Evolutionary conservation across 2,888 invertebrate genomes (phyloP).

Genomic region (Piscicola geometra): DNA sequence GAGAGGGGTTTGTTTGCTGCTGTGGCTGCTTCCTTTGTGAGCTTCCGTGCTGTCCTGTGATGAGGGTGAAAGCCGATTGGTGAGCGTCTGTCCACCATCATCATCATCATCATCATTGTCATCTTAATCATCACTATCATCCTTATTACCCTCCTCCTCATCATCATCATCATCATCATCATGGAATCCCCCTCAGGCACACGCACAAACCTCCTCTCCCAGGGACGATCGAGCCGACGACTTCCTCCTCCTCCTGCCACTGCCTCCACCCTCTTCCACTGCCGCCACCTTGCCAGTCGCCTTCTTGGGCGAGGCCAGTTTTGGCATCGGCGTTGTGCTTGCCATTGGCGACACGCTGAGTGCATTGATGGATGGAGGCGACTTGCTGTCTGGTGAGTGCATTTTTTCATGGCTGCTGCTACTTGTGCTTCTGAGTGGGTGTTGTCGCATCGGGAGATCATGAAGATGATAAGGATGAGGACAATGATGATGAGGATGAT

Average conservation of each 20-base stretch:
- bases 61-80: no score
- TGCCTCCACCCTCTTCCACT: background rate
- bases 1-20: no score
- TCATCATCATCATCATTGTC: no score
- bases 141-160: no score
- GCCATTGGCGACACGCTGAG: background rate
- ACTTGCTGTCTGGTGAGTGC: background rate
- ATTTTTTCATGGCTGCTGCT: background rate
- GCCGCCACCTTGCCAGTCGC: background rate
- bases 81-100: no score
- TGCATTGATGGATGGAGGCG: background rate
- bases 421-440: no score
- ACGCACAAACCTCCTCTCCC: background rate
- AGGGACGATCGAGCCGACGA: background rate
- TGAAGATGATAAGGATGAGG: no score
- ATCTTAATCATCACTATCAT: no score
- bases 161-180: no score
- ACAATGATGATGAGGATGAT: background rate
- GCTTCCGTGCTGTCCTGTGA: no score
- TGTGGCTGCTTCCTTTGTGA: no score
- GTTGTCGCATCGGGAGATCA: no score
- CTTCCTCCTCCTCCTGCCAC: constrained; percentile 13
- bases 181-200: background rate
- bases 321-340: background rate
- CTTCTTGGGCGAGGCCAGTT: constrained; percentile 7